A percentile compares a stretch with the other conserved stretches of the same genome.
Evolutionary conservation across 2,888 invertebrate species (phyloP).

Genomic region (Amiota mariae): DNA sequence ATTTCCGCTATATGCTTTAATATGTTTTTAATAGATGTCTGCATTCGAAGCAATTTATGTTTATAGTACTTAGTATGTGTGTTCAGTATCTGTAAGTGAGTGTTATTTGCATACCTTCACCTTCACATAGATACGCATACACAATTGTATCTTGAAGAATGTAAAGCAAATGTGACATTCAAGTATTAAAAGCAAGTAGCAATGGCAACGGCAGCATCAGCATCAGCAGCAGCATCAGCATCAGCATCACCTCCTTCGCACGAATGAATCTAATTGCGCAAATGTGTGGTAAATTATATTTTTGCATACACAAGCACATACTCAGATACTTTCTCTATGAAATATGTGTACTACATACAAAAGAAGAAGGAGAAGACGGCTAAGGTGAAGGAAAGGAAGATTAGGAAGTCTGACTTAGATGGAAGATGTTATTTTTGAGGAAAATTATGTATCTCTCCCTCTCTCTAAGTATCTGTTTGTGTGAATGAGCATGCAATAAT

Average conservation of each 20-base stretch:
- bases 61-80: slow-evolving; percentile 30
- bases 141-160: not conserved
- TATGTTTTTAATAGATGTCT: slow-evolving; percentile 64
- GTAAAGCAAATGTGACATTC: slow-evolving; percentile 43
- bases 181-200: slow-evolving; percentile 34
- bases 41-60: slow-evolving; percentile 60
- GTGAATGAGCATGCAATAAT: slow-evolving; percentile 55
- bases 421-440: not conserved
- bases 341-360: not conserved
- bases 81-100: slow-evolving; percentile 32
- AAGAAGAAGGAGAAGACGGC: not conserved
- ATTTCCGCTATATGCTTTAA: slow-evolving; percentile 63
- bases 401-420: not conserved
- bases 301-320: slow-evolving; percentile 53
- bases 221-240: not conserved
- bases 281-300: slow-evolving; percentile 68
- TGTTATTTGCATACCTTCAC: slow-evolving; percentile 58
- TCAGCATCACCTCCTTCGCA: slow-evolving; percentile 45
- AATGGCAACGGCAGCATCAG: slow-evolving; percentile 28
- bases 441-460: not conserved
- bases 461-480: not conserved
- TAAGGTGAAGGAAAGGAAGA: not conserved
- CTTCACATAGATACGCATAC: slow-evolving; percentile 34
- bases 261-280: slow-evolving; percentile 66
- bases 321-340: not conserved